Conservation (phyloP, 2,888 invertebrate genomes). For the Parnassius smintheus region DNA sequence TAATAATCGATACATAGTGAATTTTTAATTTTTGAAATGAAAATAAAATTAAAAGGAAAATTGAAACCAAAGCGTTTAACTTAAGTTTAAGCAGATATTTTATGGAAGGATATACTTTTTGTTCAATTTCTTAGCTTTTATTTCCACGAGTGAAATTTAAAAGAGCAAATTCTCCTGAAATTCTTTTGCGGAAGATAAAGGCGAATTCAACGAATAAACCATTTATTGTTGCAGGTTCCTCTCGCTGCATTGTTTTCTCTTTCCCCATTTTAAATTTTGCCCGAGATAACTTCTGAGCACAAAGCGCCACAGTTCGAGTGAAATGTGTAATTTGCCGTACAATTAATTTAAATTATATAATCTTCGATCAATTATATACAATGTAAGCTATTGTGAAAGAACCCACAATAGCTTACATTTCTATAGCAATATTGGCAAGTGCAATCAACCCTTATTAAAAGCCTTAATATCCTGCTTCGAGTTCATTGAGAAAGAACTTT, state of each 20-base stretch:
- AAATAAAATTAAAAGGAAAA: no score
- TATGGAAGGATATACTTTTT: no score
- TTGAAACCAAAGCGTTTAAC: no score
- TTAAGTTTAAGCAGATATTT: no score
- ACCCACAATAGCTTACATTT: background rate
- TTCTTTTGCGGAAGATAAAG: conserved; percentile 30
- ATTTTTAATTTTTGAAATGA: no score
- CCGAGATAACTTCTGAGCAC: conserved; percentile 79
- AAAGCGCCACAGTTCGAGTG: conserved; percentile 32
- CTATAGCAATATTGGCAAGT: conserved; percentile 2
- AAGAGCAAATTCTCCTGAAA: conserved; percentile 27
- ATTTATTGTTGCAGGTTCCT: conserved; percentile 86
- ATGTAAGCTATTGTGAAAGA: no score
- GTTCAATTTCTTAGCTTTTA: conserved; percentile 15
- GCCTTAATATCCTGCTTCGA: background rate
- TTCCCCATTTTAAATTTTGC: conserved; percentile 92
- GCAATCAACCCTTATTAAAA: conserved; percentile 19
- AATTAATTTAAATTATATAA: conserved; percentile 14
- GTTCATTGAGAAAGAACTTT: no score
- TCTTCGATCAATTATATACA: no score
- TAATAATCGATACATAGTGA: no score
- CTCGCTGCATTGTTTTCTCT: conserved; percentile 94
- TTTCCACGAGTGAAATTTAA: conserved; percentile 18
- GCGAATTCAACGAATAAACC: conserved; percentile 34
- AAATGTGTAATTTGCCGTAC: conserved; percentile 25